These are phyloP conservation scores for Columbina picui DNA, from an alignment of 2,113 vertebrate species.

Conservation along the genomic window DNA sequence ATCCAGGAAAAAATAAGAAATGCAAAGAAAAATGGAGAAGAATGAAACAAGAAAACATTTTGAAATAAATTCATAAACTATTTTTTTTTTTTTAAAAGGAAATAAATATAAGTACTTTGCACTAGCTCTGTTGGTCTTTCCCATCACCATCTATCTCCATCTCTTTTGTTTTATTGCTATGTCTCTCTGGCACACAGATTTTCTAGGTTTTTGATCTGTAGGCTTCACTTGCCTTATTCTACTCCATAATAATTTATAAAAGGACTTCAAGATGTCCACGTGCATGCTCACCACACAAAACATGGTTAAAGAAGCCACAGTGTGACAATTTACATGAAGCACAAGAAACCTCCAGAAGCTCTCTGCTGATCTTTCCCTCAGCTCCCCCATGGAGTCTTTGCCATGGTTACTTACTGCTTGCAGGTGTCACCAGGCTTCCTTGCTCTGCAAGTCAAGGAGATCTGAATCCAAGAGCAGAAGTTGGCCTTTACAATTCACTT, in stretches of 20 bases:
- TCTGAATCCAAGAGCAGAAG: constrained; percentile 69
- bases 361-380: not conserved
- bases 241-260: not conserved
- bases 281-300: not conserved
- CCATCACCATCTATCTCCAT: not conserved
- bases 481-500: constrained; percentile 67
- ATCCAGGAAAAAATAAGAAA: not conserved
- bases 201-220: not conserved
- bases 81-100: not conserved
- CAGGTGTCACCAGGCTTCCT: constrained; percentile 55
- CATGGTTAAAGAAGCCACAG: not conserved
- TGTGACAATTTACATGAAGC: not conserved
- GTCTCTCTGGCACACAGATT: not conserved
- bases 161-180: not conserved
- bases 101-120: not conserved
- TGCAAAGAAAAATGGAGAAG: not conserved
- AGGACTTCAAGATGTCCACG: not conserved
- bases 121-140: not conserved
- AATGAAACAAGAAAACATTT: not conserved
- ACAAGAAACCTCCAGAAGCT: constrained; percentile 2
- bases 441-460: constrained; percentile 61
- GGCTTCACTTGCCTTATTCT: not conserved
- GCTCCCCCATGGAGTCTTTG: constrained; percentile 35
- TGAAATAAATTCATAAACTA: not conserved
- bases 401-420: constrained; percentile 60